Evolutionary conservation across 2,888 invertebrate species (phyloP), one percentile per base, ranked within the genome.

Genomic region (Tanytarsus gracilentus): DNA sequence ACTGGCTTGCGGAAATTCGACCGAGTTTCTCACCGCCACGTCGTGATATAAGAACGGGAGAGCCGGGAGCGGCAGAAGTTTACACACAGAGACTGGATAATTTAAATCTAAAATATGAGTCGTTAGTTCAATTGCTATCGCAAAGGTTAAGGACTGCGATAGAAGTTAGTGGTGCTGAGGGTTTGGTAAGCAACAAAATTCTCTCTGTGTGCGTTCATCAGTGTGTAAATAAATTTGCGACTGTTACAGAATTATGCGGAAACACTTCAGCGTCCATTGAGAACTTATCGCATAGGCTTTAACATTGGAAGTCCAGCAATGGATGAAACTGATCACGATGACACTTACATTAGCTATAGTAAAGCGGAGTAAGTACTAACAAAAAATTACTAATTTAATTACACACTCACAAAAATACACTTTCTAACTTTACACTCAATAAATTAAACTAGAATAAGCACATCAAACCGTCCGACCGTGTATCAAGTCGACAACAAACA

Each of bases 401-500:
- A 36, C 36, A 61, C 26, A 36, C 52, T 27, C 40, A 56, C 27
- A 11, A 56, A 39, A 63, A 66, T 62, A 66, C 66, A 59, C 6
- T 52, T 52, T 50, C 18, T 52, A 52, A 52, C 9, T 16, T 25
- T 6, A 26, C 25, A 9, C 26, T 9, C 50, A n/a, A n/a, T n/a
- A n/a, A n/a, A n/a, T n/a, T n/a, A n/a, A n/a, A n/a, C n/a, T n/a
- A 60, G 60, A 60, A 33, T 60, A 26, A 50, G 48, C 5, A 18
- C 58, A 9, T 29, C 25, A 18, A 60, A 48, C 6, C 49, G 50
- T n/a, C 49, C 60, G 26, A 60, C 60, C 5, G 36, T 60, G 21
- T 49, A 60, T 62, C 63, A 40, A 78, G 77, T 68, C 77, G 77
- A 65, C 77, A 77, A 75, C 65, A 73, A 78, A 66, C 75, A 79